Conservation (phyloP, 2,888 invertebrate genomes). For the Megalurothrips usitatus region DNA sequence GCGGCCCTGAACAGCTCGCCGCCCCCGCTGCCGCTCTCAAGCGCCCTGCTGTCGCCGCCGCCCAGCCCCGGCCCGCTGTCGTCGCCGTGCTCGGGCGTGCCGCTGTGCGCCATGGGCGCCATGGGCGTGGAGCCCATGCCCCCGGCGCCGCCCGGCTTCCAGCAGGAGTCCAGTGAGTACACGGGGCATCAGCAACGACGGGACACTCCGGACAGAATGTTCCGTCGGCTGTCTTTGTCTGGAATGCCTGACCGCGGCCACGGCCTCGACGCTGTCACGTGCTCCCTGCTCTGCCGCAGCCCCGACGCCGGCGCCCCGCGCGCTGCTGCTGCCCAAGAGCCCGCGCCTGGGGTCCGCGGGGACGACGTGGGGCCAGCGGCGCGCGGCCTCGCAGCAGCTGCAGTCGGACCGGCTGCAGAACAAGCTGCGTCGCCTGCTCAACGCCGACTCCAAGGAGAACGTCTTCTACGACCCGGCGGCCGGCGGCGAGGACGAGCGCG, state of each 20-base stretch:
- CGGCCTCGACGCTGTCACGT: background rate
- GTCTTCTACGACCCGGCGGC: constrained; percentile 41
- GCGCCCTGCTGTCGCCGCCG: constrained; percentile 22
- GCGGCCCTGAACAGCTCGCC: background rate
- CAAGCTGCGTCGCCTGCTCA: constrained; percentile 69
- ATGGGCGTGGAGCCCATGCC: constrained; percentile 12
- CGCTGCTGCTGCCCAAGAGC: constrained; percentile 36
- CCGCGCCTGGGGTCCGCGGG: constrained; percentile 32
- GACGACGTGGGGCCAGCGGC: constrained; percentile 37
- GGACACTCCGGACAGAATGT: no score
- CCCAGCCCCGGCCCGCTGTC: constrained; percentile 3
- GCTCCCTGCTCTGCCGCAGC: background rate
- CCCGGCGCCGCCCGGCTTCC: constrained; percentile 4
- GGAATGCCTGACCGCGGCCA: background rate
- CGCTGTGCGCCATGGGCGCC: background rate
- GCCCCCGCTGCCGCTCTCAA: background rate
- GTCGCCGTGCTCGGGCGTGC: background rate
- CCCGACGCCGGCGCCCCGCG: background rate
- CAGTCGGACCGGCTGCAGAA: constrained; percentile 63
- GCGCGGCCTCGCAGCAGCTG: constrained; percentile 16
- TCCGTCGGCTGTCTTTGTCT: no score
- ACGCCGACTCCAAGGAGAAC: constrained; percentile 68
- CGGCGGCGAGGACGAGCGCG: background rate
- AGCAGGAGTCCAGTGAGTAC: background rate
- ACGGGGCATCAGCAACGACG: background rate